Evolutionary conservation across 1,140 invertebrate species (phyloP).

Genomic region (Belonocnema kinseyi): DNA sequence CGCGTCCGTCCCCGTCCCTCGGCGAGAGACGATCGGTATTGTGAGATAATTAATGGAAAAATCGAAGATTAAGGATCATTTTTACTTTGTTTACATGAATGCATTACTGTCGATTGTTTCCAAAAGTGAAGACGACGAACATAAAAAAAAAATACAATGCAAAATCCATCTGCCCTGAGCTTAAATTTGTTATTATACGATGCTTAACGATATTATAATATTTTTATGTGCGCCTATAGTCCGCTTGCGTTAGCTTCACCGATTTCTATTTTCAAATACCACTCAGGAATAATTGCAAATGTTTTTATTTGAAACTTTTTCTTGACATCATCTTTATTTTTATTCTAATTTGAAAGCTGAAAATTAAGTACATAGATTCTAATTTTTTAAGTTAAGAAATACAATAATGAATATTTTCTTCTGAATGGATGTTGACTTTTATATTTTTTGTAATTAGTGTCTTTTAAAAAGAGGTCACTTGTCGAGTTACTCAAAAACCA

Average conservation of each 20-base stretch:
- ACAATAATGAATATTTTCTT: too few relatives aligned
- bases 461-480: too few relatives aligned
- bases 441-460: too few relatives aligned
- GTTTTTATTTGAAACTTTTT: neutral
- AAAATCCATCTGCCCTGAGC: constrained; percentile 71
- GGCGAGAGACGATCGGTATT: constrained; percentile 47
- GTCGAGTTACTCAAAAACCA: too few relatives aligned
- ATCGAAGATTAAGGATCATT: constrained; percentile 49
- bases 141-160: constrained; percentile 49
- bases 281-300: too few relatives aligned
- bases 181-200: constrained; percentile 75
- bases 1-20: constrained; percentile 58
- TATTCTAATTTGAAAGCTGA: too few relatives aligned
- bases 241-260: constrained; percentile 63
- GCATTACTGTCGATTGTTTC: constrained; percentile 52
- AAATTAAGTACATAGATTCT: neutral
- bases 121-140: constrained; percentile 48
- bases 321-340: too few relatives aligned
- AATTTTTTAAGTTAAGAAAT: neutral
- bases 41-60: constrained; percentile 47
- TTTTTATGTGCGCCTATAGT: constrained; percentile 72
- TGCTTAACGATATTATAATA: constrained; percentile 75
- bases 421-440: too few relatives aligned
- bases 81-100: constrained; percentile 55
- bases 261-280: constrained; percentile 31